A percentile compares a stretch with the other conserved stretches of the same genome.
Evolutionary conservation across 2,797 vertebrate genomes (phyloP).

Genomic region (Typhlichthys eigenmanni): DNA sequence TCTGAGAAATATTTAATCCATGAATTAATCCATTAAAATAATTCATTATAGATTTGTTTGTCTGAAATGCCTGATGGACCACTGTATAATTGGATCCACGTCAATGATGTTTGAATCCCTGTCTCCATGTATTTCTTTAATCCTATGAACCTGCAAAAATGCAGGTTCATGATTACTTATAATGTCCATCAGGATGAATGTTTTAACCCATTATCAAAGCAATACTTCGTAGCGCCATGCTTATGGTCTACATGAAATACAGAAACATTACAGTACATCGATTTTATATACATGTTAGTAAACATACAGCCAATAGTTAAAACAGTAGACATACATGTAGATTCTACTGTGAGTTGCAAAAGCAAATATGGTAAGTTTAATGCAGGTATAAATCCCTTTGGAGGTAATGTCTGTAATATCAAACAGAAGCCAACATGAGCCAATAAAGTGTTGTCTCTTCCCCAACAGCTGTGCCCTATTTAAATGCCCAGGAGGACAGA

Average conservation of each 20-base stretch:
- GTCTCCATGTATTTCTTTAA: too few relatives aligned
- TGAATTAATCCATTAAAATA: constrained; percentile 2
- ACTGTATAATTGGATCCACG: background rate
- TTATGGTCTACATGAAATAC: too few relatives aligned
- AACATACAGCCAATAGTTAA: background rate
- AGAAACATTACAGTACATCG: too few relatives aligned
- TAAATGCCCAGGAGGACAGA: constrained; percentile 34
- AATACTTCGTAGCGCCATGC: too few relatives aligned
- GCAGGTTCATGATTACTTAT: too few relatives aligned
- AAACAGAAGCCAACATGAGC: constrained; percentile 33
- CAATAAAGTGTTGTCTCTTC: constrained; percentile 32
- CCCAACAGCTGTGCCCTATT: constrained; percentile 52
- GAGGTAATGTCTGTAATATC: constrained; percentile 37
- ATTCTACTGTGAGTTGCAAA: background rate
- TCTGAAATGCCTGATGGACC: constrained; percentile 5
- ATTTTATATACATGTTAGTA: background rate
- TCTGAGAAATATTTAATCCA: constrained; percentile 3
- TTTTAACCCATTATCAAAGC: too few relatives aligned
- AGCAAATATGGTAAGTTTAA: too few relatives aligned
- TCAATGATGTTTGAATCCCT: background rate
- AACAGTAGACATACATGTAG: background rate
- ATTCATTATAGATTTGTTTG: constrained; percentile 11
- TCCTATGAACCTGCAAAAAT: too few relatives aligned
- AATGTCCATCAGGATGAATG: too few relatives aligned
- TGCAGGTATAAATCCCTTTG: constrained; percentile 10